Evolutionary conservation across 2,888 invertebrate genomes (phyloP).

Genomic region (Acleris laterana): DNA sequence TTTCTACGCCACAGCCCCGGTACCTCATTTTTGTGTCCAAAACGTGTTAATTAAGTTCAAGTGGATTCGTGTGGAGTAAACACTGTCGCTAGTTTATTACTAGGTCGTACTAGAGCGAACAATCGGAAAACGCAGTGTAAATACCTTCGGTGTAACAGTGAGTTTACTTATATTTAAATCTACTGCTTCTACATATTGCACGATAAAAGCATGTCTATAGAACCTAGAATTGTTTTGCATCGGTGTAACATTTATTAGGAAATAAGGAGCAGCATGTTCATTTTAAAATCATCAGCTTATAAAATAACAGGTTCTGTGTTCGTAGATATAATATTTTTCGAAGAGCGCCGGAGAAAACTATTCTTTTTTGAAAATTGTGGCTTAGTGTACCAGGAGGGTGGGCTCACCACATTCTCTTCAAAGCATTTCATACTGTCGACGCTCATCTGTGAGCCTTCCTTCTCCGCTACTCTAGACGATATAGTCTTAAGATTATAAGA

Average conservation of each 20-base stretch:
- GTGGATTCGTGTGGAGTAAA: too few relatives aligned
- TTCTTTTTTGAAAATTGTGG: constrained; percentile 80
- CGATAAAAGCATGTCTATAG: too few relatives aligned
- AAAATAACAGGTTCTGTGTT: constrained; percentile 53
- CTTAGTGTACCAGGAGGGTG: constrained; percentile 81
- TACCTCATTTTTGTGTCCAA: too few relatives aligned
- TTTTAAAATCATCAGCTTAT: constrained; percentile 9
- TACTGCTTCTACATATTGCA: too few relatives aligned
- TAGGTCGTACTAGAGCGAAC: too few relatives aligned
- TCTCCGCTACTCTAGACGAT: constrained; percentile 63
- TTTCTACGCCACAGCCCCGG: too few relatives aligned
- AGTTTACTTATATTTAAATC: too few relatives aligned
- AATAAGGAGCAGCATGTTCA: background rate
- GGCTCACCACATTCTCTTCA: constrained; percentile 66
- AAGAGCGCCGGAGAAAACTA: constrained; percentile 73
- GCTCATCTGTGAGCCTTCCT: constrained; percentile 57
- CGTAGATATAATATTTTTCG: constrained; percentile 58
- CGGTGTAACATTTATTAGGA: background rate
- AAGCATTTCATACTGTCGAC: constrained; percentile 72
- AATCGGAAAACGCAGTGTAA: too few relatives aligned
- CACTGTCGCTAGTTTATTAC: too few relatives aligned
- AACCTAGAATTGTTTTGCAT: background rate
- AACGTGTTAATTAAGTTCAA: too few relatives aligned
- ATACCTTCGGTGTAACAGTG: too few relatives aligned
- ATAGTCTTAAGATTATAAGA: constrained; percentile 57